These are phyloP conservation scores for Etheostoma nigrum DNA, from an alignment of 2,797 vertebrate genomes.

Conservation along the genomic window DNA sequence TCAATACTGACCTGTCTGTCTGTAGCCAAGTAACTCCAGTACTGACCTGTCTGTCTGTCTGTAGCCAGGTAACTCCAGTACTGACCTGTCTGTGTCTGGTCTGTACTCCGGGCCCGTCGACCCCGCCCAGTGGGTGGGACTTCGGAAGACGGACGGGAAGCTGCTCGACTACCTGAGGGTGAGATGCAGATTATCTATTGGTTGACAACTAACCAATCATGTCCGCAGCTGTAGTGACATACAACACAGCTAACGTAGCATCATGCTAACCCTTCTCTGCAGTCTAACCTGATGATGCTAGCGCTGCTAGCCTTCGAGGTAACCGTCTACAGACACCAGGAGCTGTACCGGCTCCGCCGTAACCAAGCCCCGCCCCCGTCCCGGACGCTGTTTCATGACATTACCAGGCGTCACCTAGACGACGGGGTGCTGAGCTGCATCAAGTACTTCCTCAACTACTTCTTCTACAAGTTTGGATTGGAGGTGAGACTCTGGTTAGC, in stretches of 20 bases:
- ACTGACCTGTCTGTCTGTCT: constrained; percentile 31
- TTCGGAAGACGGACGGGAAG: constrained; percentile 85
- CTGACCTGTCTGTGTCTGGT: constrained; percentile 66
- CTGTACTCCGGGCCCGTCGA: constrained; percentile 86
- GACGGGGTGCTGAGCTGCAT: constrained; percentile 90
- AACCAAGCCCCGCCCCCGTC: constrained; percentile 89
- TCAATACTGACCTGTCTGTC: constrained; percentile 16
- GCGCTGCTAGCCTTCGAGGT: constrained; percentile 95
- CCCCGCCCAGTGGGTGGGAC: constrained; percentile 93
- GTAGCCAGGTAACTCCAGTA: constrained; percentile 75
- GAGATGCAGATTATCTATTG: too few species aligned
- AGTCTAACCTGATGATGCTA: constrained; percentile 94
- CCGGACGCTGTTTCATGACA: constrained; percentile 92
- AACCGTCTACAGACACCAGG: constrained; percentile 93
- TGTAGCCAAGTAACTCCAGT: constrained; percentile 75
- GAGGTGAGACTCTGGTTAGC: constrained; percentile 82
- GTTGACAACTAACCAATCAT: too few species aligned
- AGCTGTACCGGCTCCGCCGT: constrained; percentile 90
- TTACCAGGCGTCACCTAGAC: constrained; percentile 92
- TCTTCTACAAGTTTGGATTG: constrained; percentile 97
- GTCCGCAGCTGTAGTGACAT: neutral
- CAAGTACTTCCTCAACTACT: constrained; percentile 96
- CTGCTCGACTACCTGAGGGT: constrained; percentile 91
- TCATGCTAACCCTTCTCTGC: constrained; percentile 17
- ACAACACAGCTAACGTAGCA: neutral